Base-by-base conservation (phyloP, 2,113 vertebrate genomes). In the Condylura cristata region DNA sequence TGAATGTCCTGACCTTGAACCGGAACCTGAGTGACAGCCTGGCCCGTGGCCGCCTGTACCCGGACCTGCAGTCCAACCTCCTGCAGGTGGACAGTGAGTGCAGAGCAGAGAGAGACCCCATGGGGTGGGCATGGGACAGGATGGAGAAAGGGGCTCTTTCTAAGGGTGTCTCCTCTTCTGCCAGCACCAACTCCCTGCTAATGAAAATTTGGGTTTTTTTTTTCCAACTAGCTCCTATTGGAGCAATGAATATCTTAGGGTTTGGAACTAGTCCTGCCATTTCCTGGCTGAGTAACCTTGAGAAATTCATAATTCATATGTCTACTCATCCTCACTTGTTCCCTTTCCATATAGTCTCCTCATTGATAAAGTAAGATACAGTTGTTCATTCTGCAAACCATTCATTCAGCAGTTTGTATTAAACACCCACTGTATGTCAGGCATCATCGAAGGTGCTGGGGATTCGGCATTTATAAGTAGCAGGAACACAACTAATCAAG, bases 1-100 rank as follows among this genome's bases (percentile, higher is more conserved):
- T 99, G 93, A 99, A 99, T 86, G 98, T 99, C 95, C 97, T 99
- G 96, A 99, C 99, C 0, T 98, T 98, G 30, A 99, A 99, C 97
- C 99, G 99, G 97, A 99, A 99, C 90, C 98, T 99, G 98, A 99
- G 98, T 96, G 99, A 99, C 97, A 99, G 99, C 97, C 97, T 99
- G 90, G 98, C 99, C 0, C 98, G 98, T 65, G 99, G 99, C 60
- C 98, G 99, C 86, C 99, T 99, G 89, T 99, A 99, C 86, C 99
- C 99, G 1, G 98, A 99, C 95, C 98, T 99, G 94, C 98, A 99
- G 91, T 98, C 98, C 89, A 98, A 99, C 97, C 98, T 94, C 8
- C 97, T 99, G 91, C 98, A 99, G 94, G 99, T 99, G 92, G 99
- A 99, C 98, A 98, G 99, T 99, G 97, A 99, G 99, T 99, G 97